Percentiles rank a stretch among this genome's conserved stretches.
Evolutionary conservation across 2,113 vertebrate species (phyloP).

Genomic region (Gorsachius goisagi): DNA sequence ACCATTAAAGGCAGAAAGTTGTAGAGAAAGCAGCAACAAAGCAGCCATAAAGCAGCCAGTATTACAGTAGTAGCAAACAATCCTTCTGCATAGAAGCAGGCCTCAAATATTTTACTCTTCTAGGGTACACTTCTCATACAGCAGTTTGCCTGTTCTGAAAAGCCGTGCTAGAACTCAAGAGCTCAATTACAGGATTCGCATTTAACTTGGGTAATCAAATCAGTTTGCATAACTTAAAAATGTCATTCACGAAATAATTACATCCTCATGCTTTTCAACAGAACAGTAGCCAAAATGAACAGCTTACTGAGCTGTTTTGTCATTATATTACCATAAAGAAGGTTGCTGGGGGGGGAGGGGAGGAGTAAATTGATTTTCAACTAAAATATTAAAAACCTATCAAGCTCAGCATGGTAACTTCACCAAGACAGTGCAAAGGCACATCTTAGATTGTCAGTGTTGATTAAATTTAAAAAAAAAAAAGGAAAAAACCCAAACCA

Average conservation of each 20-base stretch:
- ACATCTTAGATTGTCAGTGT: not conserved
- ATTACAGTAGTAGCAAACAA: constrained; percentile 55
- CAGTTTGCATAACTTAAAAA: constrained; percentile 51
- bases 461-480: not conserved
- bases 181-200: constrained; percentile 54
- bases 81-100: constrained; percentile 59
- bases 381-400: constrained; percentile 17
- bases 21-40: constrained; percentile 59
- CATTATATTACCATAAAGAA: constrained; percentile 10
- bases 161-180: constrained; percentile 56
- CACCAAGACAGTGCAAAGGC: constrained; percentile 5
- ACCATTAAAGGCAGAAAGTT: constrained; percentile 59
- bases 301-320: constrained; percentile 43
- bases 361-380: constrained; percentile 1
- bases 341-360: not conserved
- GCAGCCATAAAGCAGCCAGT: constrained; percentile 49
- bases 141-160: constrained; percentile 60
- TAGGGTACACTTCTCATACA: constrained; percentile 60
- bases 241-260: constrained; percentile 64
- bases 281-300: constrained; percentile 29
- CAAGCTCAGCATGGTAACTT: not conserved
- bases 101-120: constrained; percentile 43
- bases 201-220: constrained; percentile 55
- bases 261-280: constrained; percentile 47
- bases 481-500: not conserved